Percentiles rank a stretch among this genome's conserved stretches.
Evolutionary conservation across 1,140 invertebrate species (phyloP).

Genomic region (Wiebesia pumilae): DNA sequence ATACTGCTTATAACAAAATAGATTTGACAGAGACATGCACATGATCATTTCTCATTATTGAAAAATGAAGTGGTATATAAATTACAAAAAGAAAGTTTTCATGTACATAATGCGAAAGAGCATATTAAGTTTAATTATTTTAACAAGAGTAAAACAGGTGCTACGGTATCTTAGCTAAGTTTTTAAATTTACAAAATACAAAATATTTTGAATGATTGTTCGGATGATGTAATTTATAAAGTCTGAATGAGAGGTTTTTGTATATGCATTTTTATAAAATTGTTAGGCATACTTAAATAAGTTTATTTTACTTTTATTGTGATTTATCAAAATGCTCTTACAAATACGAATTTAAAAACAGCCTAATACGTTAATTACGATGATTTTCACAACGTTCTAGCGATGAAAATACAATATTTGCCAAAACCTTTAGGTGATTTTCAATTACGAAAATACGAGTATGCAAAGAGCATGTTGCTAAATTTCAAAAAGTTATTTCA

Average conservation of each 20-base stretch:
- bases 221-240: constrained; percentile 21
- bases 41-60: constrained; percentile 40
- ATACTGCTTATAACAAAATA: constrained; percentile 47
- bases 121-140: not conserved
- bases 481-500: not conserved
- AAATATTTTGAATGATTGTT: not conserved
- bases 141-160: constrained; percentile 33
- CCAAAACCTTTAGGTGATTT: constrained; percentile 18
- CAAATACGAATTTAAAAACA: constrained; percentile 31
- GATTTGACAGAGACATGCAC: constrained; percentile 49
- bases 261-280: constrained; percentile 28
- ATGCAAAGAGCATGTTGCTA: constrained; percentile 15
- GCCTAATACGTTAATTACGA: not conserved
- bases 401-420: constrained; percentile 4
- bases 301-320: constrained; percentile 43
- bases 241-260: constrained; percentile 7
- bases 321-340: constrained; percentile 44
- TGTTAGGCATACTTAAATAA: not conserved
- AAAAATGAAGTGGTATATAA: constrained; percentile 41
- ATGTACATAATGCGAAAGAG: constrained; percentile 29
- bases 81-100: constrained; percentile 39
- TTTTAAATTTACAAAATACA: constrained; percentile 28
- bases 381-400: not conserved
- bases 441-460: constrained; percentile 8
- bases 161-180: not conserved